Percentiles rank a stretch among this genome's conserved stretches.
Conservation (phyloP, 2,888 invertebrate species). For the Sisyra nigra region DNA sequence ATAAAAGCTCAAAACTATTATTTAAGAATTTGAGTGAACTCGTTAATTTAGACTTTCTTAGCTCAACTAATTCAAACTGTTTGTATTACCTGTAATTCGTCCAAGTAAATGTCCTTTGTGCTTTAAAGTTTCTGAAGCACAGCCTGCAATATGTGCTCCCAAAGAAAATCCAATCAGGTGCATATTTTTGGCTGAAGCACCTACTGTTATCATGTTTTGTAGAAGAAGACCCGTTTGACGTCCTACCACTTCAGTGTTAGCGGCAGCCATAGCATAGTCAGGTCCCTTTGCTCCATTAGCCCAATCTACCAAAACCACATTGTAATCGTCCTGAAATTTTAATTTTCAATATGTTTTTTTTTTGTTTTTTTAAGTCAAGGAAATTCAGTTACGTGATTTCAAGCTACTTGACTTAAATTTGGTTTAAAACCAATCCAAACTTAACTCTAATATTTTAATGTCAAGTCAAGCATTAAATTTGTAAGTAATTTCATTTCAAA, state of each 20-base stretch:
- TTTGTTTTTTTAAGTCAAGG: not conserved
- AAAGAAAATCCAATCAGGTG: conserved; percentile 42
- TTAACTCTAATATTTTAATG: not conserved
- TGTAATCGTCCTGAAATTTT: conserved; percentile 31
- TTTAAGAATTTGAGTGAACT: too few species aligned
- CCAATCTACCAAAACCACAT: conserved; percentile 39
- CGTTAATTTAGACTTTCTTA: too few species aligned
- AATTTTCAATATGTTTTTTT: not conserved
- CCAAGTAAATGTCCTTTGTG: conserved; percentile 28
- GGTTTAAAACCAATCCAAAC: not conserved
- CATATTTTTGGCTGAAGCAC: conserved; percentile 27
- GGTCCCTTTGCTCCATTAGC: conserved; percentile 36
- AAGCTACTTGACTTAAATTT: too few species aligned
- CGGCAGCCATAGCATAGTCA: conserved; percentile 36
- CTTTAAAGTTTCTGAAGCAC: conserved; percentile 36
- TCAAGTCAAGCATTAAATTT: not conserved
- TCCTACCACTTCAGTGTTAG: conserved; percentile 41
- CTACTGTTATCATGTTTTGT: conserved; percentile 28
- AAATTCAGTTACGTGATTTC: not conserved
- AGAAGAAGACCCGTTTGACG: conserved; percentile 37
- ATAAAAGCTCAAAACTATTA: too few species aligned
- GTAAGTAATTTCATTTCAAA: too few species aligned
- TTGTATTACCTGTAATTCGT: conserved; percentile 38
- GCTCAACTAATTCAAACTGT: too few species aligned
- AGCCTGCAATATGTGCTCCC: conserved; percentile 42